Conservation (phyloP, 2,888 invertebrate species). For the Muschampia plurimacula region DNA sequence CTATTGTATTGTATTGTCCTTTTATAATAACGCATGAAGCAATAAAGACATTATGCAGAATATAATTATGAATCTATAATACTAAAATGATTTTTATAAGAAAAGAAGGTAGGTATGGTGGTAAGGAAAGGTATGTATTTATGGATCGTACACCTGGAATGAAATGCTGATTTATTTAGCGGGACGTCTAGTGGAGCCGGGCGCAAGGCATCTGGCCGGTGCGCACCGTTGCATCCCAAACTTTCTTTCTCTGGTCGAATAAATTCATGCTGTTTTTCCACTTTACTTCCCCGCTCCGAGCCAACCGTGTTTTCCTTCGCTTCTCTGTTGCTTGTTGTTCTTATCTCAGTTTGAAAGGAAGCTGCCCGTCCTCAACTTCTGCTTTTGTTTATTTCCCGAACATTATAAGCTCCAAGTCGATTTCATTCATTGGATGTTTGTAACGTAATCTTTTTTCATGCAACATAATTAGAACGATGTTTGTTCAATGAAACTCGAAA, state of each 20-base stretch:
- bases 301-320: conserved; percentile 10
- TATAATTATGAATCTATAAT: too few species aligned
- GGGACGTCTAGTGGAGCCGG: conserved; percentile 2
- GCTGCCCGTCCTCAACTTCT: conserved; percentile 21
- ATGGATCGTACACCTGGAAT: not conserved
- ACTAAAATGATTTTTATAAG: too few species aligned
- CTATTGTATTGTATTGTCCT: too few species aligned
- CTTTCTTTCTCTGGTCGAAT: conserved; percentile 23
- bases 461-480: conserved; percentile 34
- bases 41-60: too few species aligned
- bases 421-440: conserved; percentile 27
- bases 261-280: conserved; percentile 28
- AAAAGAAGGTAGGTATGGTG: too few species aligned
- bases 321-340: conserved; percentile 30
- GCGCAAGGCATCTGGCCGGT: conserved; percentile 27
- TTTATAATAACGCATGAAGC: too few species aligned
- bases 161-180: conserved; percentile 19
- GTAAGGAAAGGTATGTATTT: not conserved
- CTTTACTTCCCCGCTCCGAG: conserved; percentile 17
- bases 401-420: conserved; percentile 31
- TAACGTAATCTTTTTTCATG: conserved; percentile 33
- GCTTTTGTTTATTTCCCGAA: conserved; percentile 33
- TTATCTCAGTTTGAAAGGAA: conserved; percentile 31
- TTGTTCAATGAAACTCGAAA: conserved; percentile 29
- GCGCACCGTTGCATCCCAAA: conserved; percentile 24